phyloP scores from a whole-genome alignment of 2,888 invertebrate species.

The Pammene fasciana region DNA sequence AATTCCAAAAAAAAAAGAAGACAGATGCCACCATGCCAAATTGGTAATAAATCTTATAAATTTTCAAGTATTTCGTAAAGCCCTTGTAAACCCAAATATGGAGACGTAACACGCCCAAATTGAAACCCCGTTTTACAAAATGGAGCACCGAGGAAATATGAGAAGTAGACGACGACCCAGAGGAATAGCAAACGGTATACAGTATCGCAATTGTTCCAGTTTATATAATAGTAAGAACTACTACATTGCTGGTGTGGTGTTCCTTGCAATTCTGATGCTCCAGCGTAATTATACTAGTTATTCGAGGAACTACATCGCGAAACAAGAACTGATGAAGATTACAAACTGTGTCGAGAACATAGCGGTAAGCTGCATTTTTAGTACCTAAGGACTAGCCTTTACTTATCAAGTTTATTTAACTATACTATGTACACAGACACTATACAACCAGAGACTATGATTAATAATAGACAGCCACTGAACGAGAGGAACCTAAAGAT shows the following conservation, averaged over 20 bases:
- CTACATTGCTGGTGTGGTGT: constrained; percentile 59
- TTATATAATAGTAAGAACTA: constrained; percentile 49
- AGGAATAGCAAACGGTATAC: constrained; percentile 49
- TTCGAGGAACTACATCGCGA: constrained; percentile 54
- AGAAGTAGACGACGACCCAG: constrained; percentile 50
- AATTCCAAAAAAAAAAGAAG: too few relatives aligned
- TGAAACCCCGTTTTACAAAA: constrained; percentile 48
- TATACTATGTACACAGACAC: too few relatives aligned
- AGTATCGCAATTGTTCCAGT: constrained; percentile 9
- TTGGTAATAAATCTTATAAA: background rate
- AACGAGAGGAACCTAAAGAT: too few relatives aligned
- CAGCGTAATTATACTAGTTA: constrained; percentile 66
- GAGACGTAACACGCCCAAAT: constrained; percentile 9
- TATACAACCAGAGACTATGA: too few relatives aligned
- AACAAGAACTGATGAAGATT: constrained; percentile 57
- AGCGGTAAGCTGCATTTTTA: constrained; percentile 53
- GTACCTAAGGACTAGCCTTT: too few relatives aligned
- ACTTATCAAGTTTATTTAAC: too few relatives aligned
- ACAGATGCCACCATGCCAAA: too few relatives aligned
- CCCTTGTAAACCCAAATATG: constrained; percentile 3
- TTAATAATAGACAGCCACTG: too few relatives aligned
- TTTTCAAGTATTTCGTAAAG: constrained; percentile 3
- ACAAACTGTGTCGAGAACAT: constrained; percentile 64
- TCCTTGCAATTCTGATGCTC: constrained; percentile 63
- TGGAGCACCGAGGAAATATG: constrained; percentile 61